phyloP scores from a whole-genome alignment of 2,113 vertebrate species.

The Pachypanchax playfairii region DNA sequence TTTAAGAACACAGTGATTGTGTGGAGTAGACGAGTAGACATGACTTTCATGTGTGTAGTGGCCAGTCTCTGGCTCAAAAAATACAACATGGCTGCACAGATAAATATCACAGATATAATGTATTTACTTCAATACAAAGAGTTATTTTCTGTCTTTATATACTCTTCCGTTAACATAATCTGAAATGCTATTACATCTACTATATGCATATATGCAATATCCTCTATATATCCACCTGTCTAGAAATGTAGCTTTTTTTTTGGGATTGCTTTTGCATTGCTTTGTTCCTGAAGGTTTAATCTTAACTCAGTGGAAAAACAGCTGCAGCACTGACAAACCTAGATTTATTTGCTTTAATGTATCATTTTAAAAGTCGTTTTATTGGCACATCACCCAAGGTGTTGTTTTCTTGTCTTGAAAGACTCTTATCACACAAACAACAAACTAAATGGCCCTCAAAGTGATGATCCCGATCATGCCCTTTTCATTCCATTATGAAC shows the following conservation, averaged over 20 bases:
- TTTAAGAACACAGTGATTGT: no score
- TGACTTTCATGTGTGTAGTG: no score
- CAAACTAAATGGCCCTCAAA: conserved; percentile 1
- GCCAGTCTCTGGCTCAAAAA: no score
- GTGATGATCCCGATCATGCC: conserved; percentile 26
- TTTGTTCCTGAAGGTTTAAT: conserved; percentile 4
- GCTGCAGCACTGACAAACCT: not conserved
- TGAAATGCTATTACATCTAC: no score
- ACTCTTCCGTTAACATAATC: no score
- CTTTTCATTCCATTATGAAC: conserved; percentile 41
- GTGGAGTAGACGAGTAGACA: no score
- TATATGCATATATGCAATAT: no score
- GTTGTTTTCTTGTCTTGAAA: conserved; percentile 4
- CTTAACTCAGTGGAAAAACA: conserved; percentile 1
- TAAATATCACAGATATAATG: no score
- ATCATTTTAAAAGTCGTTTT: conserved; percentile 22
- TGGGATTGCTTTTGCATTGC: not conserved
- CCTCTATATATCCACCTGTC: no score
- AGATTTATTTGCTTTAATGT: conserved; percentile 3
- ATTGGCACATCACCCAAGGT: conserved; percentile 5
- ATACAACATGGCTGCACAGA: no score
- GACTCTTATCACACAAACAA: conserved; percentile 19
- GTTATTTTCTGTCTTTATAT: no score
- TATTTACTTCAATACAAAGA: no score
- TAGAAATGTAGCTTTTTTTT: not conserved